phyloP scores from a whole-genome alignment of 92 coral and sea anemone genomes.

The Ricordea florida region DNA sequence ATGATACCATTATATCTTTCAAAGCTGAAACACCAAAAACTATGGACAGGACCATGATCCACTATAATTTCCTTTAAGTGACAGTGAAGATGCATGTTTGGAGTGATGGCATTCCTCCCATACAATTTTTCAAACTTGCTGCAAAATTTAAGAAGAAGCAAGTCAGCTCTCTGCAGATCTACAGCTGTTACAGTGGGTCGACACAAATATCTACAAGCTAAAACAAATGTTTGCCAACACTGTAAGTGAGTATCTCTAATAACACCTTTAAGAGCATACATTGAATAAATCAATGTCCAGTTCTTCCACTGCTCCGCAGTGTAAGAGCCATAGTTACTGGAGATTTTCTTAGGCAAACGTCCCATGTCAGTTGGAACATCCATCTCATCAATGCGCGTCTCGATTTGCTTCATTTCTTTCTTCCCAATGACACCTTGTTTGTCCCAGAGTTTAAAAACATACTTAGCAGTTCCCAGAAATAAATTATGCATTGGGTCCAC shows the following conservation, averaged over 20 bases:
- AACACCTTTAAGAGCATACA: constrained; percentile 42
- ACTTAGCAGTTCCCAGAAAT: too few relatives aligned
- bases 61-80: constrained; percentile 40
- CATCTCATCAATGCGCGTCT: too few relatives aligned
- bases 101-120: constrained; percentile 1
- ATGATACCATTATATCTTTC: constrained; percentile 39
- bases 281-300: constrained; percentile 53
- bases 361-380: constrained; percentile 41
- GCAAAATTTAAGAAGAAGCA: constrained; percentile 15
- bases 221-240: constrained; percentile 49
- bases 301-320: constrained; percentile 62
- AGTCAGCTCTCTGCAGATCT: constrained; percentile 35
- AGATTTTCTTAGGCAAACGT: constrained; percentile 39
- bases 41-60: constrained; percentile 51
- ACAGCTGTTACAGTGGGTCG: too few relatives aligned
- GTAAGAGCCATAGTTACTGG: constrained; percentile 43
- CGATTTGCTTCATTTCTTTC: too few relatives aligned
- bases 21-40: constrained; percentile 56
- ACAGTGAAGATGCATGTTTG: constrained; percentile 50
- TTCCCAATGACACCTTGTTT: too few relatives aligned
- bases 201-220: too few relatives aligned
- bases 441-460: too few relatives aligned
- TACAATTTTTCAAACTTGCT: background rate
- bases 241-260: constrained; percentile 6
- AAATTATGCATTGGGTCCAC: too few relatives aligned